Evolutionary conservation across 2,888 invertebrate species (phyloP).

Genomic region (Meloe dianella): DNA sequence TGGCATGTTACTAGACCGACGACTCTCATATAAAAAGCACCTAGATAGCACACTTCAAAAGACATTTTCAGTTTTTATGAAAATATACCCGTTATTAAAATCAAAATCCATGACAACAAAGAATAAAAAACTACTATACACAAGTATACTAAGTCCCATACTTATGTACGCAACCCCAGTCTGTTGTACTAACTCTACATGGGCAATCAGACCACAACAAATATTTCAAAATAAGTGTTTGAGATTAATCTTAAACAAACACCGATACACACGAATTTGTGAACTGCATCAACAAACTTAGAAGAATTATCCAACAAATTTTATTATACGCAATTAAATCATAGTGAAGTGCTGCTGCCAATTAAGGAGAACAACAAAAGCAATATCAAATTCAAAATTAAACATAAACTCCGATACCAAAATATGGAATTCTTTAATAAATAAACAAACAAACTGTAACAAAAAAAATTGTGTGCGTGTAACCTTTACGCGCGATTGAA

Average conservation of each 20-base stretch:
- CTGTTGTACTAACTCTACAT: not conserved
- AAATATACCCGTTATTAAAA: slow-evolving; percentile 15
- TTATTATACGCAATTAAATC: too few relatives aligned
- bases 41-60: not conserved
- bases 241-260: not conserved
- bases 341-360: not conserved
- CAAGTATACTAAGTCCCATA: slow-evolving; percentile 12
- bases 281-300: not conserved
- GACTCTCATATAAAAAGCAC: slow-evolving; percentile 17
- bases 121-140: slow-evolving; percentile 13
- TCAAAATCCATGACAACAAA: not conserved
- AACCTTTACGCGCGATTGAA: too few relatives aligned
- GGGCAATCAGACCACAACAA: not conserved
- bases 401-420: too few relatives aligned
- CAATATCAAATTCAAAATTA: too few relatives aligned
- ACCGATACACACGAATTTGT: not conserved
- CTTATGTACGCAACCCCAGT: slow-evolving; percentile 13
- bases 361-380: too few relatives aligned
- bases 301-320: not conserved
- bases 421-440: too few relatives aligned
- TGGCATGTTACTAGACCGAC: slow-evolving; percentile 22
- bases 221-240: not conserved
- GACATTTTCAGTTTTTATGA: not conserved
- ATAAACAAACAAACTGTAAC: too few relatives aligned
- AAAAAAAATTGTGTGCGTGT: too few relatives aligned